Evolutionary conservation across 1,140 invertebrate genomes (phyloP).

Genomic region (Hestina assimilis): DNA sequence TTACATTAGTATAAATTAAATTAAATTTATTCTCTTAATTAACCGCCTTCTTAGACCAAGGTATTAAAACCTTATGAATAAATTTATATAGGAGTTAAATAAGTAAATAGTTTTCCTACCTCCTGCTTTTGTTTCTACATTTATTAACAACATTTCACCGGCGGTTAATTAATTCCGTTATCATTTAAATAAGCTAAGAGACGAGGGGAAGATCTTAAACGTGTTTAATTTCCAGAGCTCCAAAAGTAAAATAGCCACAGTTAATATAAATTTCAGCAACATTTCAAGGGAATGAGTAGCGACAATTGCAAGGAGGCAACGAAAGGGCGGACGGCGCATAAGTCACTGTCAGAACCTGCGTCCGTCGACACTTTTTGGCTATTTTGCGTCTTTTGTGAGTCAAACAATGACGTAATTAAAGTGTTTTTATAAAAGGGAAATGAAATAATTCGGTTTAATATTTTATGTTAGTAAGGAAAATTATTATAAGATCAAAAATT

Average conservation of each 20-base stretch:
- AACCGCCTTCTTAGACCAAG: no score
- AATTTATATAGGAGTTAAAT: no score
- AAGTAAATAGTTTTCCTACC: background rate
- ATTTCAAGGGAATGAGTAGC: slow-evolving; percentile 56
- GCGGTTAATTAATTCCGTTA: slow-evolving; percentile 10
- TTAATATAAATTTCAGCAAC: slow-evolving; percentile 38
- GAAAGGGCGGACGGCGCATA: slow-evolving; percentile 59
- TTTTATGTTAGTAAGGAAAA: background rate
- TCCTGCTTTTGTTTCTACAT: background rate
- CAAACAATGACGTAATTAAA: slow-evolving; percentile 35
- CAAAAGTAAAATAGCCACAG: slow-evolving; percentile 17
- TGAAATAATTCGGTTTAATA: background rate
- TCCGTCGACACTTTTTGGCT: slow-evolving; percentile 48
- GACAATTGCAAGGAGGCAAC: slow-evolving; percentile 55
- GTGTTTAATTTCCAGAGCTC: slow-evolving; percentile 28
- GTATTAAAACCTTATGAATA: no score
- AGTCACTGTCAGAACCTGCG: slow-evolving; percentile 60
- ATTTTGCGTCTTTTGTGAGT: slow-evolving; percentile 40
- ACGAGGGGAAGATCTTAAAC: slow-evolving; percentile 20
- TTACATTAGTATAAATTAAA: no score
- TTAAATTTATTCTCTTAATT: no score
- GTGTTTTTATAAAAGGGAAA: background rate
- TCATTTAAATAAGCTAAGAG: slow-evolving; percentile 19
- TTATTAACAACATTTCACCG: slow-evolving; percentile 1
- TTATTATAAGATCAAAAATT: background rate